A percentile compares a stretch with the other conserved stretches of the same genome.
Conservation (phyloP, 1,140 invertebrate species). For the Battus philenor region DNA sequence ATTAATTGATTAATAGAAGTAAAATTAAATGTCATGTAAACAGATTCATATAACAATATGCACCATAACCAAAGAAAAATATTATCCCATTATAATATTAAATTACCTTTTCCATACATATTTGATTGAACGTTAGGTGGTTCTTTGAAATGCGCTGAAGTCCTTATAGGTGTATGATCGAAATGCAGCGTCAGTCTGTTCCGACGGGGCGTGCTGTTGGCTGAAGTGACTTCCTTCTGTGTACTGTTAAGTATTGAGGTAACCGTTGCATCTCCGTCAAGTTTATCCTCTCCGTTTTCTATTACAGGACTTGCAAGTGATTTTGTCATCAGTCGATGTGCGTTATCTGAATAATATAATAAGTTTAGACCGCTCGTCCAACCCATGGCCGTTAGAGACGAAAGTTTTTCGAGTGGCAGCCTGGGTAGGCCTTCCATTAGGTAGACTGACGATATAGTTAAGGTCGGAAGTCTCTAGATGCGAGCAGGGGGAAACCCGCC, state of each 20-base stretch:
- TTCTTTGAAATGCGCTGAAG: slow-evolving; percentile 80
- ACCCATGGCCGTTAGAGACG: no score
- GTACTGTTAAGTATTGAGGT: slow-evolving; percentile 32
- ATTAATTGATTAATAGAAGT: no score
- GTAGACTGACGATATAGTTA: no score
- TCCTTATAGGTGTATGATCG: slow-evolving; percentile 76
- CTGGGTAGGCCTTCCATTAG: no score
- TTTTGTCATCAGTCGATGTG: slow-evolving; percentile 67
- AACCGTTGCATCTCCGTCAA: slow-evolving; percentile 46
- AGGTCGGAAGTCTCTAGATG: no score
- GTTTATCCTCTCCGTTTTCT: slow-evolving; percentile 54
- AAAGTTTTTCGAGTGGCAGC: no score
- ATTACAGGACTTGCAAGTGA: slow-evolving; percentile 53
- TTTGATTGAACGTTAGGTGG: slow-evolving; percentile 67
- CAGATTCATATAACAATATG: no score
- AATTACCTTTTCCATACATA: slow-evolving; percentile 65
- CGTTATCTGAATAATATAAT: slow-evolving; percentile 51
- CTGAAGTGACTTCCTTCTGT: slow-evolving; percentile 53
- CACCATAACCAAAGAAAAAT: no score
- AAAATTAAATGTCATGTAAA: no score
- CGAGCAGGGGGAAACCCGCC: no score
- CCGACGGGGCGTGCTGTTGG: slow-evolving; percentile 60
- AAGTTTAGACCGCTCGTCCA: no score
- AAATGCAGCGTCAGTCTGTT: slow-evolving; percentile 76
- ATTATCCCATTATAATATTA: no score